These are phyloP conservation scores for Orycteropus afer DNA, from an alignment of 2,113 vertebrate genomes.

Conservation along the genomic window DNA sequence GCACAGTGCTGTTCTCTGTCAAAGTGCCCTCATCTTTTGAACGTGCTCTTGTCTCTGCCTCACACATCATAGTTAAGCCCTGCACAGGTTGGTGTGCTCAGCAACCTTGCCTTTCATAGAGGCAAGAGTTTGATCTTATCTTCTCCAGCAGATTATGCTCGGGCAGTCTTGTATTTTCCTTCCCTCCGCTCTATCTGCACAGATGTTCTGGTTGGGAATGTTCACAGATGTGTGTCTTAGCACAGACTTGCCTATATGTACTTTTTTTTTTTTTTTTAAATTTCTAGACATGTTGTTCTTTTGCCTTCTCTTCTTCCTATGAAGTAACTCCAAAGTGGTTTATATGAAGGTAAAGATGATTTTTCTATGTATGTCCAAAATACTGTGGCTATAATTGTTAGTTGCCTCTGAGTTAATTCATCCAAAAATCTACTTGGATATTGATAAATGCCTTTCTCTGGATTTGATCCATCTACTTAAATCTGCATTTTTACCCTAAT, in stretches of 20 bases:
- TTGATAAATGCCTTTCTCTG: not conserved
- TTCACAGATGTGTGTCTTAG: not conserved
- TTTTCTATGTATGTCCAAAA: not conserved
- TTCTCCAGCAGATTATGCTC: conserved; percentile 28
- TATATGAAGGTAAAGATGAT: not conserved
- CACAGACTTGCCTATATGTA: not conserved
- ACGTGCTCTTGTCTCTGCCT: not conserved
- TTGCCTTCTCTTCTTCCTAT: not conserved
- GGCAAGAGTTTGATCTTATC: conserved; percentile 41
- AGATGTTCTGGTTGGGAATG: not conserved
- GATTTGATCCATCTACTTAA: not conserved
- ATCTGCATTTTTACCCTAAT: not conserved
- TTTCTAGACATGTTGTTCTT: not conserved
- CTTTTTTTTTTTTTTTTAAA: not conserved
- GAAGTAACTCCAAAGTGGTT: not conserved
- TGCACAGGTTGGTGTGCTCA: not conserved
- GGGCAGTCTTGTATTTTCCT: not conserved
- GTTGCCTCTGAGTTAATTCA: not conserved
- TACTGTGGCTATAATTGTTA: not conserved
- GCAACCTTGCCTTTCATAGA: conserved; percentile 17
- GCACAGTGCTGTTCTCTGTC: conserved; percentile 24
- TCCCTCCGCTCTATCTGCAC: not conserved
- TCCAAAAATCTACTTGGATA: not conserved
- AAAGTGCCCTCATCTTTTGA: conserved; percentile 11
- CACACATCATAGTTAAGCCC: not conserved